Percentiles rank a stretch among this genome's conserved stretches.
Conservation (phyloP, 2,797 vertebrate genomes). For the Anguilla pacifica region DNA sequence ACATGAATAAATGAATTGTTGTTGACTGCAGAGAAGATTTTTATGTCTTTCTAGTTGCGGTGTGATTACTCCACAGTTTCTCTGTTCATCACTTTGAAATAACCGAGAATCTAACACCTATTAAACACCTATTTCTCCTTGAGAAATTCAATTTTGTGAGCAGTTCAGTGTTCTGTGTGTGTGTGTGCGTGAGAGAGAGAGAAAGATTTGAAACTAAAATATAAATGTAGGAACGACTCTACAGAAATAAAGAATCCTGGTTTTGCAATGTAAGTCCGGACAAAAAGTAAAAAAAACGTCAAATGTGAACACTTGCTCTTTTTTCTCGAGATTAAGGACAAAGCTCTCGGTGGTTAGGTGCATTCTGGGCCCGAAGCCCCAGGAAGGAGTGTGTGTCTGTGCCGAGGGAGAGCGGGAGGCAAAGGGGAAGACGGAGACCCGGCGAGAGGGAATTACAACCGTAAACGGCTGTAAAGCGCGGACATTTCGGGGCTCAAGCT, state of each 20-base stretch:
- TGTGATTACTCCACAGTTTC: neutral
- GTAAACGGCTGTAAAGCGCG: constrained; percentile 29
- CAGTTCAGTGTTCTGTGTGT: neutral
- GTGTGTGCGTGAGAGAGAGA: neutral
- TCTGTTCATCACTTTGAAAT: neutral
- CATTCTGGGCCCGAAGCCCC: neutral
- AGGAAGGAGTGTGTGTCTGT: neutral
- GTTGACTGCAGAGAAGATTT: neutral
- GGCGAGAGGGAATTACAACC: constrained; percentile 34
- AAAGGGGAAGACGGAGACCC: constrained; percentile 13
- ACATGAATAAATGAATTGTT: neutral
- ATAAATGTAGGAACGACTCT: neutral
- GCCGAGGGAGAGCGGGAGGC: neutral
- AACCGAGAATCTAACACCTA: neutral
- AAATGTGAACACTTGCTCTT: neutral
- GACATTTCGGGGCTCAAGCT: constrained; percentile 27
- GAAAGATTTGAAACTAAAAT: neutral
- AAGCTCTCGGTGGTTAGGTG: neutral
- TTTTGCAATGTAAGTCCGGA: neutral
- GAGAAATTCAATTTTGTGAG: neutral
- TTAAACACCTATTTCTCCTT: neutral
- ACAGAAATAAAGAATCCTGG: neutral
- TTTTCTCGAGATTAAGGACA: neutral
- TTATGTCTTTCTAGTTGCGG: neutral
- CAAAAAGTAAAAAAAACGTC: neutral